Base-by-base conservation (phyloP, 2,888 invertebrate genomes). In the Cacoxenus indagator region DNA sequence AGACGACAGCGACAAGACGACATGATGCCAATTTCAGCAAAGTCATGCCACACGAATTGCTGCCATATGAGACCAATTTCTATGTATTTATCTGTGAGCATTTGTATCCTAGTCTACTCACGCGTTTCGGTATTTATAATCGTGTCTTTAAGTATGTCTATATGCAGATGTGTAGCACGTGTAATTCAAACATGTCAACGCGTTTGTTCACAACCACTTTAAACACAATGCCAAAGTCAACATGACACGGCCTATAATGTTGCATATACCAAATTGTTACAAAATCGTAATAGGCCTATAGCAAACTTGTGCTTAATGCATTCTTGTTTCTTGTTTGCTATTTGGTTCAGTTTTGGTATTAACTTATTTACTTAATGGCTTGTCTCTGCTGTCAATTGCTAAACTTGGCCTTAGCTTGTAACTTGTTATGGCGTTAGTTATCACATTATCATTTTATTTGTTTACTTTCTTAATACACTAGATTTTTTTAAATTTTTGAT, bases 201-300 rank as follows among this genome's bases (percentile, higher is more conserved):
- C 24, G 61, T 48, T 68, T 78, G 69, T 75, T 73, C 71, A 54
- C 71, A 75, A 77, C 73, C 80, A 76, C 80, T 81, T 81, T 78
- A 80, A 80, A 80, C 79, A 78, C 81, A 80, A 77, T 78, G 74
- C 22, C 73, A 79, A 78, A 79, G 77, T 79, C 81, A 80, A 80
- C 80, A 80, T 74, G 75, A 51, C 65, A 51, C 45, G 27, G 4
- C 19, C 4, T 37, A 59, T 59, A 29, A 31, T 59, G 31, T 59
- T 31, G 31, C 31, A 59, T 31, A 37, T 31, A 31, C 31, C 2
- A 4, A 59, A 5, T 31, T 59, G 19, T 31, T 19, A 17, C 31
- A 4, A 19, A 59, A 26, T 19, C 27, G 27, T 55, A 27, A 11
- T 55, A 26, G 8, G 37, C 37, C 9, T 14, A 37, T 14, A 37